Evolutionary conservation across 2,888 invertebrate species (phyloP), one percentile per base, ranked within the genome.

Genomic region (Synergus itoensis): DNA sequence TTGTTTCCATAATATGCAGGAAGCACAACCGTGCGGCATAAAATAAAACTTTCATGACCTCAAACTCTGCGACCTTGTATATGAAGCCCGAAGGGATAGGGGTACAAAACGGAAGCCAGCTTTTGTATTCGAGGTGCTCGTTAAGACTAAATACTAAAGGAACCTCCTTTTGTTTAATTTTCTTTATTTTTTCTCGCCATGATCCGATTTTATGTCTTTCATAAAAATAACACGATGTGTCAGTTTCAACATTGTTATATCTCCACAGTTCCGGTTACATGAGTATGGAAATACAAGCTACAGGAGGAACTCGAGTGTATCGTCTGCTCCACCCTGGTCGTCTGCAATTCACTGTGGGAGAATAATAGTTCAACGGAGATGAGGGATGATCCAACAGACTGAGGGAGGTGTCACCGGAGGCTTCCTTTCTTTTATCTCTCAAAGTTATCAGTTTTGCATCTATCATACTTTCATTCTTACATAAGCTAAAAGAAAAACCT

Each of bases 41-140:
- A 48, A 69, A 69, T 48, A 53, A 73, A 53, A 36, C 14, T 73
- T 73, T 36, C 16, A 73, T 16, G 36, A 1, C 48, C 48, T 73
- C 36, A 11, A 73, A 73, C n/a, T 53, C n/a, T 28, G 28, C 48
- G 28, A 73, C 36, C 73, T 73, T 73, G n/a, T 48, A 53, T 73
- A 28, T 16, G 48, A 53, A 28, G n/a, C n/a, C 36, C 4, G 7
- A 28, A 69, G 16, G 48, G n/a, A 16, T n/a, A 53, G 53, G 16
- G 53, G 8, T 16, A 40, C 1, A n/a, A n/a, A 53, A 53, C n/a
- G 36, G 53, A 73, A 73, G 53, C 16, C 21, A 73, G 53, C 53
- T 53, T 73, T 73, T 73, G 73, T 73, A 11, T 57, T 53, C 73
- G 36, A 73, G 48, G 73, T 73, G 73, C 73, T 73, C 73, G 73